Percentiles rank a stretch among this genome's conserved stretches.
Evolutionary conservation across 2,797 vertebrate species (phyloP).

Genomic region (Acipenser ruthenus): DNA sequence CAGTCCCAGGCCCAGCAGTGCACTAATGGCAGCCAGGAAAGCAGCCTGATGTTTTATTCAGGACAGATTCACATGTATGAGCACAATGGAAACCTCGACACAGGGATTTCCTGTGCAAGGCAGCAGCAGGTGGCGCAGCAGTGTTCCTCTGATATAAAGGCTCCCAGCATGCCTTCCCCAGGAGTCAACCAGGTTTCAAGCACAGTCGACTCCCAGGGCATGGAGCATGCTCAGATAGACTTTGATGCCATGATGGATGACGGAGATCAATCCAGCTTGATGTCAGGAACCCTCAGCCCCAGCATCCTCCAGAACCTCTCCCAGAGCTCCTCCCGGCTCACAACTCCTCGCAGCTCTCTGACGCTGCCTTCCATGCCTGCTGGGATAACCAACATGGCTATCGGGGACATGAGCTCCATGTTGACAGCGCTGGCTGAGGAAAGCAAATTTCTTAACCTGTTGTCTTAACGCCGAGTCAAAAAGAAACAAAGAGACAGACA

Average conservation of each 20-base stretch:
- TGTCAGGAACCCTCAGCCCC: conserved; percentile 90
- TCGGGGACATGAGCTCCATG: conserved; percentile 98
- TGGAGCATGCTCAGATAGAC: conserved; percentile 85
- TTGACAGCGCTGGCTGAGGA: conserved; percentile 92
- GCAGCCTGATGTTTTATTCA: conserved; percentile 66
- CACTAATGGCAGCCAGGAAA: conserved; percentile 40
- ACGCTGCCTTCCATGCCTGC: conserved; percentile 78
- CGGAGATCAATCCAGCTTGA: conserved; percentile 90
- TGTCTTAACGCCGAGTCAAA: conserved; percentile 61
- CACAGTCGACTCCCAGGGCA: conserved; percentile 77
- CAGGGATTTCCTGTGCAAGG: conserved; percentile 48
- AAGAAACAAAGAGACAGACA: too few relatives aligned
- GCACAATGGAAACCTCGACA: conserved; percentile 55
- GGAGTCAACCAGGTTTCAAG: conserved; percentile 90
- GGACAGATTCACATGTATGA: conserved; percentile 88
- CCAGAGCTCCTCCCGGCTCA: conserved; percentile 92
- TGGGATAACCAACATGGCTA: conserved; percentile 96
- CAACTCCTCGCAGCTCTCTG: conserved; percentile 91
- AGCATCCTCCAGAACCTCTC: conserved; percentile 90
- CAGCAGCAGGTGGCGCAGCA: conserved; percentile 41
- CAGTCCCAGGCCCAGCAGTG: conserved; percentile 40
- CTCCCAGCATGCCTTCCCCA: conserved; percentile 72
- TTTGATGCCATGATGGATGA: conserved; percentile 95
- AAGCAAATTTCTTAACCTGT: conserved; percentile 95
- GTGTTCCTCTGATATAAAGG: conserved; percentile 37